Evolutionary conservation across 2,797 vertebrate species (phyloP).

Genomic region (Petrocephalus schoutedeni): DNA sequence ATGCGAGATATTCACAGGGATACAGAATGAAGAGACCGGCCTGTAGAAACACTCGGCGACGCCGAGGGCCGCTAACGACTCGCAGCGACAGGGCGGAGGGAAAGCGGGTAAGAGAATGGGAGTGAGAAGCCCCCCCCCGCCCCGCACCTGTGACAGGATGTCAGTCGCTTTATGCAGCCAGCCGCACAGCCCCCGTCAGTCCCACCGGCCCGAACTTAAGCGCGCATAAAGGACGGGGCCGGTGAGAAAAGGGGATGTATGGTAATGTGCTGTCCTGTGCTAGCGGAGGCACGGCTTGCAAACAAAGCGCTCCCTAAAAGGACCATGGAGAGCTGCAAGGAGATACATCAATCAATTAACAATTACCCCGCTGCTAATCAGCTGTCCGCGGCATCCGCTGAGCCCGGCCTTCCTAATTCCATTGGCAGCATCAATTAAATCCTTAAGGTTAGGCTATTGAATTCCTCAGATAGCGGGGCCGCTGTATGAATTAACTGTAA

Average conservation of each 20-base stretch:
- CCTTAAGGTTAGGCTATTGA: slow-evolving; percentile 34
- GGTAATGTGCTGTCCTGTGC: slow-evolving; percentile 60
- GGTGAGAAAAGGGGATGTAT: slow-evolving; percentile 48
- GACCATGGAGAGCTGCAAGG: slow-evolving; percentile 44
- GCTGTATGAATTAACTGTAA: slow-evolving; percentile 20
- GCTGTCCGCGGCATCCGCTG: slow-evolving; percentile 37
- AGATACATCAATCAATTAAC: slow-evolving; percentile 46
- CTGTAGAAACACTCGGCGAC: not conserved
- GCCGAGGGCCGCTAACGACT: not conserved
- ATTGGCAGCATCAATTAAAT: slow-evolving; percentile 42
- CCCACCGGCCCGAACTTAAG: slow-evolving; percentile 44
- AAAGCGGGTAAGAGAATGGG: not conserved
- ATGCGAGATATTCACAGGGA: not conserved
- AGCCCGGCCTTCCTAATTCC: slow-evolving; percentile 39
- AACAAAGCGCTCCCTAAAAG: slow-evolving; percentile 63
- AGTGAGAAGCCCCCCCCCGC: not conserved
- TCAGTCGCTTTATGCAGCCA: not conserved
- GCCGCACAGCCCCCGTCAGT: not conserved
- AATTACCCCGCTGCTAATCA: slow-evolving; percentile 53
- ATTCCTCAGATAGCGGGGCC: slow-evolving; percentile 23
- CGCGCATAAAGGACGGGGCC: slow-evolving; percentile 41
- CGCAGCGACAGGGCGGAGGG: not conserved
- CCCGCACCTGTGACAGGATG: not conserved
- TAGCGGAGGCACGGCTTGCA: slow-evolving; percentile 40
- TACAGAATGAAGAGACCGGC: not conserved